Base-by-base conservation (phyloP, 2,797 vertebrate genomes). In the Kryptolebias ocellatus region DNA sequence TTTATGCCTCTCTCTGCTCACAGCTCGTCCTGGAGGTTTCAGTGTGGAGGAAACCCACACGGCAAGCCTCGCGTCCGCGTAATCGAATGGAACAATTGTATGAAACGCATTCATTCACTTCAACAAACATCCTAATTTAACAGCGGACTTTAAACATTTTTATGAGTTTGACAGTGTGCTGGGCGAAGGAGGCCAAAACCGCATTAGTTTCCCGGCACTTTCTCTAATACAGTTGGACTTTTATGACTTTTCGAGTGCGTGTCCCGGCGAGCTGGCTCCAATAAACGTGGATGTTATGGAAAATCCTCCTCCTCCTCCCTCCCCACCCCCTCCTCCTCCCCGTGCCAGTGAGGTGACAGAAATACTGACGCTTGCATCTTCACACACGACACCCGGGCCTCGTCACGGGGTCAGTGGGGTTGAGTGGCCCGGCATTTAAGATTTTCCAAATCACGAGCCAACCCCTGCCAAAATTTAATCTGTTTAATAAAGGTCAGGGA, bases 251-350 rank as follows among this genome's bases (percentile, higher is more conserved):
- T 78, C 73, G 81, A 76, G 64, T 67, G 78, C 73, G 64, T 64
- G 80, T 79, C 69, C 67, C 68, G 68, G 89, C 87, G 88, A 89
- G 87, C 83, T 93, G 89, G 89, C 90, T 84, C 84, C 80, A 76
- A 87, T 82, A 85, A 92, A 91, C 75, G 69, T 84, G 84, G 81
- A 90, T 92, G 90, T 92, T 92, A 90, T 89, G 89, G 92, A 92
- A 90, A 92, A 90, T 90, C 88, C 86, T 72, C 74, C 83, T 24
- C 20, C 20, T 10, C 37, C 37, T 12, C 37, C 37, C 37, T 7
- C 4, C 4, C 4, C 31, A 31, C 31, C 4, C 31, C 4, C 31
- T 11, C 37, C 10, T 39, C 37, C 37, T 39, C 80, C 80, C 80
- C 56, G 78, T 89, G 90, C 90, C 91, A 92, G 84, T 76, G 84